phyloP scores from a whole-genome alignment of 2,888 invertebrate species.

The Caenorhabditis imperialis region DNA sequence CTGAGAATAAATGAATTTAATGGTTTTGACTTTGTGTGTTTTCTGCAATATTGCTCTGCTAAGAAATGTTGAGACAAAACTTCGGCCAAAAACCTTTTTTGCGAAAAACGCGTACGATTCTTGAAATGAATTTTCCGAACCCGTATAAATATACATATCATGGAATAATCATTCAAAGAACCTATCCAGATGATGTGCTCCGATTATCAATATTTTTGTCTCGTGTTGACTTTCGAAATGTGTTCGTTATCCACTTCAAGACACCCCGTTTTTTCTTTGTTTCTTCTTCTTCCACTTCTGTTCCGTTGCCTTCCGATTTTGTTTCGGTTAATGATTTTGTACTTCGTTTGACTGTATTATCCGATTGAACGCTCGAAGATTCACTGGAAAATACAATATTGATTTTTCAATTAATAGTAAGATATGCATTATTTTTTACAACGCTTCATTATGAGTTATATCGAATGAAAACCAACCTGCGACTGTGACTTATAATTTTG shows the following conservation, averaged over 20 bases:
- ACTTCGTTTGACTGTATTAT: neutral
- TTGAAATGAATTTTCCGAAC: too few species aligned
- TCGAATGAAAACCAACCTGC: conserved; percentile 30
- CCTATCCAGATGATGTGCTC: conserved; percentile 61
- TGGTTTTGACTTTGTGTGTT: too few species aligned
- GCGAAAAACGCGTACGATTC: too few species aligned
- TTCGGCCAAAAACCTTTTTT: too few species aligned
- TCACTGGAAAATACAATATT: conserved; percentile 29
- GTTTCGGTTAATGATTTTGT: conserved; percentile 14
- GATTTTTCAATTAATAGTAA: neutral
- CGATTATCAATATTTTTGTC: conserved; percentile 43
- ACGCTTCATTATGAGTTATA: too few species aligned
- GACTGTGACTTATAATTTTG: conserved; percentile 26
- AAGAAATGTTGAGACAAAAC: too few species aligned
- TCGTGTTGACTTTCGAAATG: conserved; percentile 50
- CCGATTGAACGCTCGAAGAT: conserved; percentile 43
- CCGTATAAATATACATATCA: too few species aligned
- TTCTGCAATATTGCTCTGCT: too few species aligned
- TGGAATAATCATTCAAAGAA: conserved; percentile 19
- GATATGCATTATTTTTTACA: too few species aligned
- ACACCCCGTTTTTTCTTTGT: conserved; percentile 53
- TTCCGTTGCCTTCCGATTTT: conserved; percentile 20
- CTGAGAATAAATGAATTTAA: too few species aligned
- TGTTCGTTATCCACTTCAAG: conserved; percentile 61
- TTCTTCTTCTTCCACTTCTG: conserved; percentile 11